Evolutionary conservation across 2,113 vertebrate species (phyloP).

Genomic region (Etheostoma spectabile): DNA sequence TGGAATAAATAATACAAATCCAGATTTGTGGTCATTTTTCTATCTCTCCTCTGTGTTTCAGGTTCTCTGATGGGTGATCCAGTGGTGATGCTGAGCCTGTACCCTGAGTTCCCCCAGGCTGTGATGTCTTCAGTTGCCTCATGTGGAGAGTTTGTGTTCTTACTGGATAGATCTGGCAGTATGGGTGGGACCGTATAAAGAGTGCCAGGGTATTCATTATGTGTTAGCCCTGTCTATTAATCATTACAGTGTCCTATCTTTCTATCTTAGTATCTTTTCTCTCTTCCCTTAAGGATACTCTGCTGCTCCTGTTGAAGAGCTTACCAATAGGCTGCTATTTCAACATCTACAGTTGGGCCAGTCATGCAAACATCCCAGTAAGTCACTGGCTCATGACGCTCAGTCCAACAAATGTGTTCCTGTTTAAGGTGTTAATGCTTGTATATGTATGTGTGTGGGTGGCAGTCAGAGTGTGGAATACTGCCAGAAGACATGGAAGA

Average conservation of each 20-base stretch:
- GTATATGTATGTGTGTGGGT: neutral
- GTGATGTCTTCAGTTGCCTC: constrained; percentile 47
- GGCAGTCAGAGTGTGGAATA: constrained; percentile 87
- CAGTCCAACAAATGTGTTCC: neutral
- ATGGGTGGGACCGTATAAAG: constrained; percentile 81
- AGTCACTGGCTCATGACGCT: constrained; percentile 35
- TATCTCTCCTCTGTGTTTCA: constrained; percentile 48
- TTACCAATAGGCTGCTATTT: constrained; percentile 90
- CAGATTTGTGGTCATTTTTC: neutral
- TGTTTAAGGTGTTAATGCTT: neutral
- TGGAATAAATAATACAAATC: neutral
- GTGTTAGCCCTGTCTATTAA: neutral
- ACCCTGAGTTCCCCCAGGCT: constrained; percentile 83
- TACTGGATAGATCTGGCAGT: constrained; percentile 87
- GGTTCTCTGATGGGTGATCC: constrained; percentile 86
- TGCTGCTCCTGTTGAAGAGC: constrained; percentile 88
- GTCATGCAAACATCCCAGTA: constrained; percentile 79
- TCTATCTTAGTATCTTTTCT: too few species aligned
- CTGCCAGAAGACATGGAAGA: constrained; percentile 84
- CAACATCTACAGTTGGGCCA: constrained; percentile 88
- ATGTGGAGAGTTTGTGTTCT: constrained; percentile 86
- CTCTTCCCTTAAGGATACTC: constrained; percentile 78
- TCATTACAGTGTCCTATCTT: neutral
- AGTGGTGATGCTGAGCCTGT: constrained; percentile 88
- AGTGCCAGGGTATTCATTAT: constrained; percentile 80